Evolutionary conservation across 2,888 invertebrate species (phyloP).

Genomic region (Eupeodes latifasciatus): DNA sequence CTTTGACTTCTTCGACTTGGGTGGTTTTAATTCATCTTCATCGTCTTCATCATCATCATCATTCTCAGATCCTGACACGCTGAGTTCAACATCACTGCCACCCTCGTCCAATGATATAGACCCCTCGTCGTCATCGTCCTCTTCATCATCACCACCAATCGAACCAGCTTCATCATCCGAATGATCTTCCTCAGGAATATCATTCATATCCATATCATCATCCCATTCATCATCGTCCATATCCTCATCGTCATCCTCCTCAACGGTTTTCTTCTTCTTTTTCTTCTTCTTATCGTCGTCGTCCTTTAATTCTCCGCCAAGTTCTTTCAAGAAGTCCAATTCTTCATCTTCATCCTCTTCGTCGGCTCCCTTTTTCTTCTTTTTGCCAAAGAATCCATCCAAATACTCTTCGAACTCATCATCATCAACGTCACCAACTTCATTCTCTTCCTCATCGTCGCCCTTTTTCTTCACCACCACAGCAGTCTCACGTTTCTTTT

Average conservation of each 20-base stretch:
- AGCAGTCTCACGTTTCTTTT: conserved; percentile 84
- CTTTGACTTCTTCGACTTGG: conserved; percentile 80
- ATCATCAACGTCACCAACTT: conserved; percentile 88
- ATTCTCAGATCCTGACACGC: conserved; percentile 77
- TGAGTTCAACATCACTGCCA: conserved; percentile 79
- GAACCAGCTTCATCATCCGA: conserved; percentile 81
- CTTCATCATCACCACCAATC: conserved; percentile 77
- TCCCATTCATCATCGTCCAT: conserved; percentile 82
- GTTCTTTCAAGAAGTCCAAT: conserved; percentile 88
- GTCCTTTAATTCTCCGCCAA: conserved; percentile 85
- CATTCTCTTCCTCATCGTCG: conserved; percentile 84
- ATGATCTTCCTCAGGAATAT: conserved; percentile 77
- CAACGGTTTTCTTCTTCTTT: conserved; percentile 78
- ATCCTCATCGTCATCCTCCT: conserved; percentile 82
- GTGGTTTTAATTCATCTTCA: conserved; percentile 76
- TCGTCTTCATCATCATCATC: conserved; percentile 49
- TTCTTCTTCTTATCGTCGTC: conserved; percentile 79
- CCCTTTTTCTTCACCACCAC: conserved; percentile 78
- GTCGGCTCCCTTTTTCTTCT: conserved; percentile 87
- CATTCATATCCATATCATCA: conserved; percentile 80
- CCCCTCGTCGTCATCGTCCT: conserved; percentile 78
- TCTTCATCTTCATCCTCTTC: conserved; percentile 87
- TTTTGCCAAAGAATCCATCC: conserved; percentile 83
- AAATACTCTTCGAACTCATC: conserved; percentile 86
- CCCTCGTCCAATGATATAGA: conserved; percentile 78